Percentiles rank a stretch among this genome's conserved stretches.
These are phyloP conservation scores for Kryptolebias ocellatus DNA, from an alignment of 2,797 vertebrate genomes.

Conservation along the genomic window DNA sequence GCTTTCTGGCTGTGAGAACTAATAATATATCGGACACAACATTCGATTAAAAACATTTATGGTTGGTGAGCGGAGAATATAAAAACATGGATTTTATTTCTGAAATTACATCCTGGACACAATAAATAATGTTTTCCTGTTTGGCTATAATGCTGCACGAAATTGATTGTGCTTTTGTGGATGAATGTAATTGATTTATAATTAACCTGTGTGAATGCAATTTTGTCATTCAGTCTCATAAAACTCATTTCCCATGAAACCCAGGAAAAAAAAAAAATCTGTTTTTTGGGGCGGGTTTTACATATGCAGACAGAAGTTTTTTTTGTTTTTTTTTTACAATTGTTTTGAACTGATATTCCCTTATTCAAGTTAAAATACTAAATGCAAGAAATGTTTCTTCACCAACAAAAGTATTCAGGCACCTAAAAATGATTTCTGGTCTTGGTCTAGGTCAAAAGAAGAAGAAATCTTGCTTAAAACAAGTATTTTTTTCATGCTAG, in stretches of 20 bases:
- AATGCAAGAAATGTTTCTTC: too few relatives aligned
- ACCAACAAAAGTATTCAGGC: too few relatives aligned
- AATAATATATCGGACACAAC: slow-evolving; percentile 31
- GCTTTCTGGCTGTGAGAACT: slow-evolving; percentile 52
- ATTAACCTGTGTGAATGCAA: slow-evolving; percentile 1
- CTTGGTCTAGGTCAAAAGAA: background rate
- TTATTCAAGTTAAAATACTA: background rate
- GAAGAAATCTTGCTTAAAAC: background rate
- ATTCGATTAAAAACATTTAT: slow-evolving; percentile 50
- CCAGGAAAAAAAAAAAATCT: background rate
- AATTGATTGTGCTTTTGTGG: slow-evolving; percentile 14
- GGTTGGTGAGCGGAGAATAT: slow-evolving; percentile 24
- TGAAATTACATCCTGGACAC: slow-evolving; percentile 41
- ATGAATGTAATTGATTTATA: slow-evolving; percentile 14
- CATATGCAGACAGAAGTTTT: too few relatives aligned
- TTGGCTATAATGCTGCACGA: slow-evolving; percentile 1
- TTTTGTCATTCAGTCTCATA: slow-evolving; percentile 7
- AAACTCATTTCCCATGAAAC: slow-evolving; percentile 5
- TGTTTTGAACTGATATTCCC: background rate
- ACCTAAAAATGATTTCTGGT: background rate
- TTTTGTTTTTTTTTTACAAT: too few relatives aligned
- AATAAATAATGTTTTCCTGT: slow-evolving; percentile 16
- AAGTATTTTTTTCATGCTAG: background rate
- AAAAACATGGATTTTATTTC: slow-evolving; percentile 41
- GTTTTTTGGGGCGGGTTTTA: too few relatives aligned